These are phyloP conservation scores for Sylvilagus bachmani DNA, from an alignment of 2,113 vertebrate genomes.

Conservation along the genomic window DNA sequence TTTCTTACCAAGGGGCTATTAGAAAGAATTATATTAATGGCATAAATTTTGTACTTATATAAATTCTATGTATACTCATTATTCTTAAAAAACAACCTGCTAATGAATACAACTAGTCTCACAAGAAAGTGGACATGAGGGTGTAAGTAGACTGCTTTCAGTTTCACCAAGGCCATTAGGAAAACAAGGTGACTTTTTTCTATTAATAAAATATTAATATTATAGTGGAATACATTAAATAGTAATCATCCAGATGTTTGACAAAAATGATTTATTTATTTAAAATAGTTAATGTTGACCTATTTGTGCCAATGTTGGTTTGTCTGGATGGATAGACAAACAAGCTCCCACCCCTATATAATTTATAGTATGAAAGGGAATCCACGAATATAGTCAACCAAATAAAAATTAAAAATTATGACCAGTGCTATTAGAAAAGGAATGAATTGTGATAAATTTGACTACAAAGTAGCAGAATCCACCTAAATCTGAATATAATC, in stretches of 20 bases:
- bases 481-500: neutral
- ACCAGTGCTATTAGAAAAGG: neutral
- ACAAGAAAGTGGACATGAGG: neutral
- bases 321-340: neutral
- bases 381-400: neutral
- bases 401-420: neutral
- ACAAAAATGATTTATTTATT: neutral
- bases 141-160: neutral
- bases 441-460: neutral
- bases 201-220: slow-evolving; percentile 30
- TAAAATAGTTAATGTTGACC: neutral
- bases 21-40: slow-evolving; percentile 55
- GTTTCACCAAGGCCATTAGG: neutral
- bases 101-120: slow-evolving; percentile 52
- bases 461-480: neutral
- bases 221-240: neutral
- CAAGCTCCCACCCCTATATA: neutral
- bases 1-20: neutral
- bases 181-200: neutral
- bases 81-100: slow-evolving; percentile 51
- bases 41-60: slow-evolving; percentile 58
- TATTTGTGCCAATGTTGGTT: neutral
- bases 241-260: neutral
- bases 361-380: neutral
- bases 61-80: neutral